Evolutionary conservation across 2,888 invertebrate species (phyloP), one percentile per base, ranked within the genome.

Genomic region (Drosophila setosimentum): DNA sequence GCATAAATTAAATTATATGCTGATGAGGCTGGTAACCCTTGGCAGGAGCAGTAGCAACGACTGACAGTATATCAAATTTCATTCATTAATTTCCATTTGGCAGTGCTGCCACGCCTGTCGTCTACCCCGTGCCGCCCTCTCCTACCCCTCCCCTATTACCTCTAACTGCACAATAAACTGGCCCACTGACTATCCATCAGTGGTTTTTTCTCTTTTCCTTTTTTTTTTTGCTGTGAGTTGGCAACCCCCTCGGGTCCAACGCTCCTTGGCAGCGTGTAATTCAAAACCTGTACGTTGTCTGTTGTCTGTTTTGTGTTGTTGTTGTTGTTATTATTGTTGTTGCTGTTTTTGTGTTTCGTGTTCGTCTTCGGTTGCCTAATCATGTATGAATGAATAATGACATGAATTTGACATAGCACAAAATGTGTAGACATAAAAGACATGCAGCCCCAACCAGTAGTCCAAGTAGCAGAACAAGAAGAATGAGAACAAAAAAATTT

Each of bases 361-460:
- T 55, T 53, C 53, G 21, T 53, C 27, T 71, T 78, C 51, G 62
- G 68, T 66, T 68, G 84, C 83, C 87, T 83, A 90, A 89, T 90
- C 90, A 90, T 88, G 89, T 85, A 89, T 90, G 83, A 90, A 90
- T 90, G 89, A 90, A 87, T 90, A 90, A 90, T 90, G 90, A 89
- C 87, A 80, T 83, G 85, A 85, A 82, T 89, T 90, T 90, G 89
- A 89, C 83, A 88, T 81, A 78, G 87, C 83, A 82, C 83, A 85
- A 82, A 83, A 76, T 67, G 83, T 77, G 57, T 29, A 68, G 68
- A 68, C 76, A 80, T 70, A 83, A 82, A 86, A 69, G 83, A 80
- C 81, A 78, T 69, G 74, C 81, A 82, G 71, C 60, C 73, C 59
- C 30, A 35, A 30, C 21, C 50, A 57, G 24, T 16, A 45, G 45